Percentiles rank a stretch among this genome's conserved stretches.
Evolutionary conservation across 2,888 invertebrate species (phyloP).

Genomic region (Pollenia amentaria): DNA sequence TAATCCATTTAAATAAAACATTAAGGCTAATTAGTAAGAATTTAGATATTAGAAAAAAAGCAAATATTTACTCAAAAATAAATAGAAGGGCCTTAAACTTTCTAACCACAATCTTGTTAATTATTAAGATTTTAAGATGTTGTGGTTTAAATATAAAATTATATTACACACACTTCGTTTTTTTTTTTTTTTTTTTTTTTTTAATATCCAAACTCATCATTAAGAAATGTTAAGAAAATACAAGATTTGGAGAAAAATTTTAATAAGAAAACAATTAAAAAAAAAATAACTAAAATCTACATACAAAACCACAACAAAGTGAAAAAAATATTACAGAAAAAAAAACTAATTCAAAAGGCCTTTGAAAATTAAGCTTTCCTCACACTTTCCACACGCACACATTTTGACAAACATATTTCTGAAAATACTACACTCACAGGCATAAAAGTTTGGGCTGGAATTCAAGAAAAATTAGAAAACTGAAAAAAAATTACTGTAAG

Average conservation of each 20-base stretch:
- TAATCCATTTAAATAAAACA: too few species aligned
- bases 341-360: too few species aligned
- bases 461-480: not conserved
- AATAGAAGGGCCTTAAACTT: slow-evolving; percentile 25
- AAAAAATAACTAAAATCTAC: too few species aligned
- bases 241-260: too few species aligned
- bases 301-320: too few species aligned
- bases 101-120: slow-evolving; percentile 61
- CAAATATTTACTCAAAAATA: not conserved
- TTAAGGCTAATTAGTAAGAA: not conserved
- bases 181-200: too few species aligned
- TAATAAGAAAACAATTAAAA: too few species aligned
- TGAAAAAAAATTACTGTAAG: not conserved
- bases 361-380: too few species aligned
- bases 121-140: slow-evolving; percentile 43
- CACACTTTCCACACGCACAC: not conserved
- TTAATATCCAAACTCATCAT: too few species aligned
- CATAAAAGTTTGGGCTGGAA: not conserved
- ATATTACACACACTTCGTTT: not conserved
- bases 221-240: too few species aligned
- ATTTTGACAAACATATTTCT: not conserved
- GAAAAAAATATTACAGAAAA: too few species aligned
- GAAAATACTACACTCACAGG: not conserved
- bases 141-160: slow-evolving; percentile 42
- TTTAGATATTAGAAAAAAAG: too few species aligned